Percentiles rank a stretch among this genome's conserved stretches.
These are phyloP conservation scores for Pedionomus torquatus DNA, from an alignment of 2,113 vertebrate genomes.

Conservation along the genomic window DNA sequence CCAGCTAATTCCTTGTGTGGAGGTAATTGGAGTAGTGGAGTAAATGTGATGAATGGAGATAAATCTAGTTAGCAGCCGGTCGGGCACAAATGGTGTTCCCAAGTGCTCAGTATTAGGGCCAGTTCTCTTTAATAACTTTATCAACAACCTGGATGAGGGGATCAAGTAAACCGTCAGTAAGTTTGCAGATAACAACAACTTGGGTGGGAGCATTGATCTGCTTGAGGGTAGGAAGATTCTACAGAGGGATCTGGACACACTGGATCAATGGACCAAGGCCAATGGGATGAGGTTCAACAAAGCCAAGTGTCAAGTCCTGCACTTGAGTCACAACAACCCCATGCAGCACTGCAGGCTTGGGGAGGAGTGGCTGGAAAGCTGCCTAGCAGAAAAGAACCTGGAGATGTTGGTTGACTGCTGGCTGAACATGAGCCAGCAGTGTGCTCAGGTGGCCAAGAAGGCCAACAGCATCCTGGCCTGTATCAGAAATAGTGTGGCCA, in stretches of 20 bases:
- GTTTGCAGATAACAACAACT: neutral
- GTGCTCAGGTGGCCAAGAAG: neutral
- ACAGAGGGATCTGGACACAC: neutral
- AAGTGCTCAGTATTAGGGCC: neutral
- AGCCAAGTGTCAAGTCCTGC: neutral
- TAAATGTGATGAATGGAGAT: neutral
- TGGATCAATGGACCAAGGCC: neutral
- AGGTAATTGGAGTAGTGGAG: neutral
- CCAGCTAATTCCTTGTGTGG: neutral
- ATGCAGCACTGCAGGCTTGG: neutral
- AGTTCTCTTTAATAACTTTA: neutral
- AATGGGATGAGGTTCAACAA: neutral
- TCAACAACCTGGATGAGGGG: neutral
- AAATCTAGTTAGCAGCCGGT: neutral
- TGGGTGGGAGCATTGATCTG: neutral
- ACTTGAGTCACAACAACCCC: neutral
- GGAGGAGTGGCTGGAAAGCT: neutral
- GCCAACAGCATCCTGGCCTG: neutral
- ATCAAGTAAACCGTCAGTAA: neutral
- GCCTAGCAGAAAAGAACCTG: neutral
- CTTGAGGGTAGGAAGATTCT: neutral
- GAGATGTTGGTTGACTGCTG: rapidly evolving
- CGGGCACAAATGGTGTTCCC: neutral
- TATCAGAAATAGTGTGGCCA: neutral
- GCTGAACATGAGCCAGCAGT: neutral